Base-by-base conservation (phyloP, 2,113 vertebrate species). In the Edolisoma coerulescens region DNA sequence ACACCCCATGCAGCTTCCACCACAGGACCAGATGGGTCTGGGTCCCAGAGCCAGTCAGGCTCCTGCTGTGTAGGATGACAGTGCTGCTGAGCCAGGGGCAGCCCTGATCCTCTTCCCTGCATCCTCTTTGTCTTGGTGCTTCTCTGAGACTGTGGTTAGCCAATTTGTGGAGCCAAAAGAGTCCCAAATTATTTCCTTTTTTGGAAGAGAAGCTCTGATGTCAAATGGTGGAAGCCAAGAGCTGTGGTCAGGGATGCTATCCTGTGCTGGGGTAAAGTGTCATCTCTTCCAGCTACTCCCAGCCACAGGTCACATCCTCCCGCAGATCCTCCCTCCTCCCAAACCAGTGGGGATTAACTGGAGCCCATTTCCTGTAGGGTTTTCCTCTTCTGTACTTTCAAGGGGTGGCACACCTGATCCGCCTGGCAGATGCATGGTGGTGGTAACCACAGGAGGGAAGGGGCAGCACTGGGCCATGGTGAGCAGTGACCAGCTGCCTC, bases 241-340 rank as follows among this genome's bases (percentile, higher is more conserved):
- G 20, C 73, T 89, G 79, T 74, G 76, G 80, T 95, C 47, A 90
- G 76, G 76, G 93, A 68, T 89, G 68, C 89, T 95, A 11, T 89
- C 93, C 89, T 70, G 71, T 87, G 76, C 35, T 42, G 60, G 26
- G 23, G 5, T 80, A 12, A 83, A 76, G 49, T 54, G 64, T 87
- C 68, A 84, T 92, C 68, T 20, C 82, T 88, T 95, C 86, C 68
- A 95, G 71, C 73, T 67, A 11, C 71, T 96, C 68, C 75, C 3
- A 27, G 33, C 86, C 71, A 88, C 86, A 93, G 91, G 86, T 95
- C 89, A 65, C 60, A 70, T 96, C 95, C 69, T 95, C 80, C 53
- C 0, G 0, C 71, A 68, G 37, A 59, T 82, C 49, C 49, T 75
- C 70, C 60, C 44, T 86, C 71, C 45, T 94, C 47, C 42, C 39